Evolutionary conservation across 2,888 invertebrate species (phyloP).

Genomic region (Melitaea athalia): DNA sequence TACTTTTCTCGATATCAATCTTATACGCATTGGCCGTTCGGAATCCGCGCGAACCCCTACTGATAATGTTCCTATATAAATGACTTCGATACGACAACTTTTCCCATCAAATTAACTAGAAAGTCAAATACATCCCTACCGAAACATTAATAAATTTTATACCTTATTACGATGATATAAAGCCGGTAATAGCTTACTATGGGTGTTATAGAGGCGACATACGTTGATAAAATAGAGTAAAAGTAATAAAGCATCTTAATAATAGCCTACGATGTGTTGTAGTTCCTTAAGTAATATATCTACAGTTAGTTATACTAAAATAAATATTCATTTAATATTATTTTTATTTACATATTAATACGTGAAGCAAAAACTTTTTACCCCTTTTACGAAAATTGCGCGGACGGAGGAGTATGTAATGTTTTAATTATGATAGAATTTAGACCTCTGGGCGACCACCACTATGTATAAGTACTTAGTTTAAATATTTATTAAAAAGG

Average conservation of each 20-base stretch:
- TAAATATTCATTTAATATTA: neutral
- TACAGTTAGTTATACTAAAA: neutral
- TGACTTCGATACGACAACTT: slow-evolving; percentile 73
- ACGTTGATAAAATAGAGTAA: slow-evolving; percentile 73
- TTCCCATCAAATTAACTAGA: slow-evolving; percentile 77
- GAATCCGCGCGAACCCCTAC: slow-evolving; percentile 59
- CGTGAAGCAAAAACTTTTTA: too few species aligned
- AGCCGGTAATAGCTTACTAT: slow-evolving; percentile 43
- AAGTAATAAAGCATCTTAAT: slow-evolving; percentile 75
- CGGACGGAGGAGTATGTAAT: too few species aligned
- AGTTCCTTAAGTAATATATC: neutral
- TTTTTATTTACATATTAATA: neutral
- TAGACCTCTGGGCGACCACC: too few species aligned
- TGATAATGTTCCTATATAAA: slow-evolving; percentile 67
- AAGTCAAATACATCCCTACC: slow-evolving; percentile 49
- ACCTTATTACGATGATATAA: slow-evolving; percentile 39
- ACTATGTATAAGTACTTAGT: too few species aligned
- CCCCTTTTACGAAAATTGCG: too few species aligned
- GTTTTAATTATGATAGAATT: too few species aligned
- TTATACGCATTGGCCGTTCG: slow-evolving; percentile 52
- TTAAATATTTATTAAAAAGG: too few species aligned
- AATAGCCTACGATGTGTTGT: slow-evolving; percentile 69
- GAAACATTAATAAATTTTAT: slow-evolving; percentile 21
- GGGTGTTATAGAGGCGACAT: slow-evolving; percentile 51
- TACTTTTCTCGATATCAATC: slow-evolving; percentile 54